These are phyloP conservation scores for Hippopotamus amphibius DNA, from an alignment of 2,113 vertebrate species.

Conservation along the genomic window DNA sequence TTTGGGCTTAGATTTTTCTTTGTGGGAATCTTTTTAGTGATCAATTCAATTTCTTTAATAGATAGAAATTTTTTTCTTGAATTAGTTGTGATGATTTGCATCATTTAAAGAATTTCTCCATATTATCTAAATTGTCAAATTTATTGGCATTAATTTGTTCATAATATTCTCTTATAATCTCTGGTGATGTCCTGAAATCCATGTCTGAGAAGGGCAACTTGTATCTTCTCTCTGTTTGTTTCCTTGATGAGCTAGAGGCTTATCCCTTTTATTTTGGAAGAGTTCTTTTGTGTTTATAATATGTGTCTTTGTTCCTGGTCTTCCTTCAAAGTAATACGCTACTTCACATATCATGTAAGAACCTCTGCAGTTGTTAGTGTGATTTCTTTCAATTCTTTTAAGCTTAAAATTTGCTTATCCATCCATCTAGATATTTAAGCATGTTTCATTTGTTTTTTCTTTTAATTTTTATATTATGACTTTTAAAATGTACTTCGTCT, in stretches of 20 bases:
- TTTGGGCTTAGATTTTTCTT: conserved; percentile 30
- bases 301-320: background rate
- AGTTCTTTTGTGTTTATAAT: background rate
- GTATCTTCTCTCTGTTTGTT: background rate
- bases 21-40: background rate
- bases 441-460: conserved; percentile 46
- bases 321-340: conserved; percentile 8
- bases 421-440: background rate
- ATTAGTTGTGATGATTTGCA: conserved; percentile 12
- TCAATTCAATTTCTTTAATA: conserved; percentile 15
- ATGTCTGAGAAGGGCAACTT: background rate
- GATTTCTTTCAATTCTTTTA: background rate
- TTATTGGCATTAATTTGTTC: background rate
- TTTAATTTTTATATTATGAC: background rate
- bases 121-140: background rate
- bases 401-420: background rate
- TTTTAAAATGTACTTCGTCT: conserved; percentile 32
- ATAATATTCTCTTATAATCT: background rate
- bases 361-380: background rate
- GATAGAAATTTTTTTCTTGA: background rate
- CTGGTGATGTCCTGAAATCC: background rate
- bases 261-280: background rate
- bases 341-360: background rate
- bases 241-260: background rate
- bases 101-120: background rate